Conservation (phyloP, 2,113 vertebrate species). For the Murina feae region DNA sequence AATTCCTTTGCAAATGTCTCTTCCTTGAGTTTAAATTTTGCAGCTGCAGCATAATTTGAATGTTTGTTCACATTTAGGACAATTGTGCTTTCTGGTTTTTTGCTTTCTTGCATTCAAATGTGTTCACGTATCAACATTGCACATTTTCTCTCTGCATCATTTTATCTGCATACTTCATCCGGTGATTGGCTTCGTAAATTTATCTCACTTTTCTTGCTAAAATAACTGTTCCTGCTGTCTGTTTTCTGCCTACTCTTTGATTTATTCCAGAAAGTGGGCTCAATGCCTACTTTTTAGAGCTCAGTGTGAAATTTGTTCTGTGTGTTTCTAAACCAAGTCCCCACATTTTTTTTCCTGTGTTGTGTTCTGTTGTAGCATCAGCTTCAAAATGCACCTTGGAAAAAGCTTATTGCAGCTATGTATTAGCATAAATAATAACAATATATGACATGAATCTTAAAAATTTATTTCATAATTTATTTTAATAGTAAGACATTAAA, state of each 20-base stretch:
- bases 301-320: conserved; percentile 48
- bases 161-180: conserved; percentile 36
- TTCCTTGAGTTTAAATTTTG: conserved; percentile 60
- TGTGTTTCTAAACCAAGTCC: conserved; percentile 53
- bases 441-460: not conserved
- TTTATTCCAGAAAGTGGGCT: conserved; percentile 60
- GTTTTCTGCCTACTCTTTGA: conserved; percentile 61
- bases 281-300: conserved; percentile 54
- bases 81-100: conserved; percentile 50
- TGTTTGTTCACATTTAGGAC: conserved; percentile 58
- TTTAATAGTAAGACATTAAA: not conserved
- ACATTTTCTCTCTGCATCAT: conserved; percentile 31
- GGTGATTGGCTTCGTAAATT: conserved; percentile 54
- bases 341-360: conserved; percentile 6
- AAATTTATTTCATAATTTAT: not conserved
- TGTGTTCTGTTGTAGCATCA: not conserved
- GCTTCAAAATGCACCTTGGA: not conserved
- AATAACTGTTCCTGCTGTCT: conserved; percentile 57
- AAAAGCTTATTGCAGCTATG: not conserved
- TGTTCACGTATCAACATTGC: not conserved
- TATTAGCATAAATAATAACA: conserved; percentile 18
- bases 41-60: conserved; percentile 63
- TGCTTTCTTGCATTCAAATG: conserved; percentile 42
- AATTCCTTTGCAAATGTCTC: conserved; percentile 50
- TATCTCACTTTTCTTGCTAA: conserved; percentile 59